These are phyloP conservation scores for Oeneis ivallda DNA, from an alignment of 2,888 invertebrate species.

Conservation along the genomic window DNA sequence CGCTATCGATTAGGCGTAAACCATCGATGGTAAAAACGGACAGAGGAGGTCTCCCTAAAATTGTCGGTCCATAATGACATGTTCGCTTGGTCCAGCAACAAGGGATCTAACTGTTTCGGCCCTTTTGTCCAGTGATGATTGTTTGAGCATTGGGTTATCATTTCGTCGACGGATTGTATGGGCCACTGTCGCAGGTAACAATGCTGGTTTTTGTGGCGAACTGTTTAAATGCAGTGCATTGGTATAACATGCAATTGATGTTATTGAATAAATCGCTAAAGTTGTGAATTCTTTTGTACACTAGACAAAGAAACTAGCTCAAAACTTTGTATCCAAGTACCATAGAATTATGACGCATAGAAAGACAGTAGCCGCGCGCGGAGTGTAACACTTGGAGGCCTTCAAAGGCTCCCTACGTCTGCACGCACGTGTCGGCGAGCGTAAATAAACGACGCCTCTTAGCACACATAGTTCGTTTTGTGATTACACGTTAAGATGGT, in stretches of 20 bases:
- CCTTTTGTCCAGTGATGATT: constrained; percentile 71
- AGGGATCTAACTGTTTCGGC: constrained; percentile 66
- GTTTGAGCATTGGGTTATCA: constrained; percentile 64
- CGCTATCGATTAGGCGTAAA: constrained; percentile 35
- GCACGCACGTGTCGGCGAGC: no score
- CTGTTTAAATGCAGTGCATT: constrained; percentile 18
- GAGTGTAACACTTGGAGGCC: no score
- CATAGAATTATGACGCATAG: no score
- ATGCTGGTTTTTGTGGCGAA: constrained; percentile 48
- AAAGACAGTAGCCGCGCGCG: no score
- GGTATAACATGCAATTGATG: constrained; percentile 7
- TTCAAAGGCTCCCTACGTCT: no score
- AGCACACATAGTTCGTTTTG: no score
- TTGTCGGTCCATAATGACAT: constrained; percentile 67
- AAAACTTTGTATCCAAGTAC: not conserved
- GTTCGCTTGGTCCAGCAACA: constrained; percentile 57
- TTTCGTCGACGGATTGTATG: constrained; percentile 41
- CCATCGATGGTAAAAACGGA: constrained; percentile 43
- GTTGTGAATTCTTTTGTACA: not conserved
- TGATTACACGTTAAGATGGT: no score
- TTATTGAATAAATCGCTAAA: constrained; percentile 6
- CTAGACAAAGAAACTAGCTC: not conserved
- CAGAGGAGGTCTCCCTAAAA: constrained; percentile 52
- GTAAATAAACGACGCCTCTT: no score
- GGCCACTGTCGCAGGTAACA: constrained; percentile 55